A percentile compares a stretch with the other conserved stretches of the same genome.
These are phyloP conservation scores for Xiphophorus couchianus DNA, from an alignment of 2,113 vertebrate species.

Conservation along the genomic window DNA sequence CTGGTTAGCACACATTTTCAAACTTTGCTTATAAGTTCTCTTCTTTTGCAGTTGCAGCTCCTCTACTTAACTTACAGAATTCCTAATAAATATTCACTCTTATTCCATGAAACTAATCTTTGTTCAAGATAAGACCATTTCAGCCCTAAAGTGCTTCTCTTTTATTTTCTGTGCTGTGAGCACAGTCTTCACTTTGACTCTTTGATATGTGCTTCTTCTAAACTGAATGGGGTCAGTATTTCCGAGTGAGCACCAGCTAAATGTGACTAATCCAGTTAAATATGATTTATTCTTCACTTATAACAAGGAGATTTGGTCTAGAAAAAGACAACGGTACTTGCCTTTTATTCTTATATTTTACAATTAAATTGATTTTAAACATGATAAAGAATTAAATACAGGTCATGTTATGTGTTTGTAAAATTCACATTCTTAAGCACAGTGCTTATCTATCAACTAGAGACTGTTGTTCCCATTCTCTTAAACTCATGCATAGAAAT, in stretches of 20 bases:
- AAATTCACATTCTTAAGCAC: not conserved
- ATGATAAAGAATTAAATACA: not conserved
- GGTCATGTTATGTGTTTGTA: not conserved
- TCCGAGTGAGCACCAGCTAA: not conserved
- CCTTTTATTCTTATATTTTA: not conserved
- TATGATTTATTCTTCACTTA: not conserved
- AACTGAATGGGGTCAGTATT: not conserved
- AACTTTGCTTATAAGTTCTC: too few species aligned
- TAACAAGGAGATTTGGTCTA: not conserved
- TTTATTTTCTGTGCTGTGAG: too few species aligned
- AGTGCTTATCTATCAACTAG: not conserved
- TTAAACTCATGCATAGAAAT: not conserved
- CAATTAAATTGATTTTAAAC: not conserved
- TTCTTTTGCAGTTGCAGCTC: too few species aligned
- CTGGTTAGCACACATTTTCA: too few species aligned
- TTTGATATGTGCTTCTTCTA: not conserved
- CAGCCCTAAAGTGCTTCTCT: too few species aligned
- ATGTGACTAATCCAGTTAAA: conserved; percentile 8
- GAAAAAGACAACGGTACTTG: not conserved
- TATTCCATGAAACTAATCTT: too few species aligned
- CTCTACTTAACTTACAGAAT: too few species aligned
- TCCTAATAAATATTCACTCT: too few species aligned
- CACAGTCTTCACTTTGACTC: too few species aligned
- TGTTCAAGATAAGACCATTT: too few species aligned
- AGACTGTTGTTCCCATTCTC: not conserved